Evolutionary conservation across 1,140 invertebrate genomes (phyloP), one percentile per base, ranked within the genome.

Genomic region (Branchinecta lindahli): DNA sequence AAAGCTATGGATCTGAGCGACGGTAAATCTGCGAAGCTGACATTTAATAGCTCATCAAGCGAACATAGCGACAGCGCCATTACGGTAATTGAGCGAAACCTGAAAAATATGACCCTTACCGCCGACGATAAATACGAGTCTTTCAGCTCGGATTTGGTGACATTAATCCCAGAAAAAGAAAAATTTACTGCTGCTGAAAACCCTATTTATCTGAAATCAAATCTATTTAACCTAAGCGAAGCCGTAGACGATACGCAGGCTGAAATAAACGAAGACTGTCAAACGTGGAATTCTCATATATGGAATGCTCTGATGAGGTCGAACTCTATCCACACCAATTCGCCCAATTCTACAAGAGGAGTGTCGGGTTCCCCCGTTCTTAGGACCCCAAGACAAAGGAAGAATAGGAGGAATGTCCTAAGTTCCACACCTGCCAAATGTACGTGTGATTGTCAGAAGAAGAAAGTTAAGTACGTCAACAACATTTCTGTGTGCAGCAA

Each of bases 241-340:
- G 18, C 12, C 18, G 18, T 61, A 15, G 52, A 61, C 52, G 52
- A 61, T 6, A 61, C 52, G 2, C 18, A 15, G 18, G 52, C 52
- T 6, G 52, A 61, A 61, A 15, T 15, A 15, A 61, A 61, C 18
- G 52, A 61, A 3, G 52, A 61, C 52, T 61, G 18, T 61, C 12
- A 12, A 6, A 61, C 52, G 12, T 61, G 52, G 52, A 61, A 61
- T 61, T 61, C 52, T 61, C 52, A 61, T 61, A 61, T 61, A 61
- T 61, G 52, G 52, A 61, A 61, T 61, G 52, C 52, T 61, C 52
- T 61, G 18, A 15, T 61, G 18, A 12, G 18, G 52, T 61, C 52
- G 18, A 12, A 20, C 18, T 61, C 52, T 4, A 20, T 20, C 52
- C 12, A 61, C 18, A 20, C 18, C 18, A 61, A 20, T 6, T 20